These are phyloP conservation scores for Oxyteleia sp. DNA, from an alignment of 2,888 invertebrate species.

Conservation along the genomic window DNA sequence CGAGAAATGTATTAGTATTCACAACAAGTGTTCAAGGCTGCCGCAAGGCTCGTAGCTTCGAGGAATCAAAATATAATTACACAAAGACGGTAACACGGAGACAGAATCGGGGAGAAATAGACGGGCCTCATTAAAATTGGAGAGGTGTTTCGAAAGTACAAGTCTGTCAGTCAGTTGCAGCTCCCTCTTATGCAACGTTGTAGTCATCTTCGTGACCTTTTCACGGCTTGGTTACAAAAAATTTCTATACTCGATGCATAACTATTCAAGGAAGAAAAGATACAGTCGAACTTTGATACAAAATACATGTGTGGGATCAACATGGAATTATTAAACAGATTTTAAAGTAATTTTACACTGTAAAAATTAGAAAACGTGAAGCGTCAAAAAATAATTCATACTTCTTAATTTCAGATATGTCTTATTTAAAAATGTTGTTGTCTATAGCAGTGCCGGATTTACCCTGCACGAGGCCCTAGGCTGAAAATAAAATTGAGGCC, in stretches of 20 bases:
- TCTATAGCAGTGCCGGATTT: too few relatives aligned
- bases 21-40: conserved; percentile 79
- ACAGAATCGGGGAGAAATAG: conserved; percentile 85
- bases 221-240: conserved; percentile 72
- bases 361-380: too few relatives aligned
- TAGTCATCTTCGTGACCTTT: conserved; percentile 78
- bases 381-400: too few relatives aligned
- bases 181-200: conserved; percentile 75
- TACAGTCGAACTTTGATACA: conserved; percentile 27
- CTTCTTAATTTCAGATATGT: too few relatives aligned
- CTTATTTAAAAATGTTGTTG: too few relatives aligned
- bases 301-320: conserved; percentile 17
- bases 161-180: conserved; percentile 86
- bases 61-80: conserved; percentile 79
- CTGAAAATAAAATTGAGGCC: too few relatives aligned
- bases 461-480: too few relatives aligned
- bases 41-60: conserved; percentile 73
- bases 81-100: conserved; percentile 82
- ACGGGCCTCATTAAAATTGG: conserved; percentile 87
- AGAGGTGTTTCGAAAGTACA: conserved; percentile 87
- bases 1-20: conserved; percentile 82
- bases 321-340: conserved; percentile 46
- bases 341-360: too few relatives aligned
- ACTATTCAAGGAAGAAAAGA: conserved; percentile 58
- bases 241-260: conserved; percentile 67